A percentile compares a stretch with the other conserved stretches of the same genome.
These are phyloP conservation scores for Sebastes fasciatus DNA, from an alignment of 2,113 vertebrate species.

Conservation along the genomic window DNA sequence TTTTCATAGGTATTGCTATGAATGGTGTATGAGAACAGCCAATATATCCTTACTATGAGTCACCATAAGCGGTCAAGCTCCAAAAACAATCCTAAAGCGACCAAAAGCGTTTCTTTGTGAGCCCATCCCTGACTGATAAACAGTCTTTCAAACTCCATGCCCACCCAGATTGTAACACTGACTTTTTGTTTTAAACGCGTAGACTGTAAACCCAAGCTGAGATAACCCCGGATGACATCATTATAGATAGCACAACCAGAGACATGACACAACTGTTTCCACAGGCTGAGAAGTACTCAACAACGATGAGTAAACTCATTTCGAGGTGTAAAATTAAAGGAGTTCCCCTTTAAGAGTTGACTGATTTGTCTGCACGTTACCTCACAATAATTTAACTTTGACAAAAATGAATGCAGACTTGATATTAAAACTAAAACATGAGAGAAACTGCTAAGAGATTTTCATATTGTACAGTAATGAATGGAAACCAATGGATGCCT, in stretches of 20 bases:
- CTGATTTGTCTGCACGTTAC: not conserved
- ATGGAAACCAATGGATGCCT: not conserved
- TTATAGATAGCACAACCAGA: not conserved
- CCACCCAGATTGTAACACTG: not conserved
- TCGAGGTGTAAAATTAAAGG: not conserved
- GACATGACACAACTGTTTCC: slow-evolving; percentile 9
- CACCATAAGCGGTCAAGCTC: not conserved
- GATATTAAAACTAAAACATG: not conserved
- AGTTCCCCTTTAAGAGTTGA: not conserved
- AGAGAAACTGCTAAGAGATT: not conserved
- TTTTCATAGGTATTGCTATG: too few species aligned
- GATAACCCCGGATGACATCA: slow-evolving; percentile 20
- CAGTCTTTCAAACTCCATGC: not conserved
- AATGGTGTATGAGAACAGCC: too few species aligned
- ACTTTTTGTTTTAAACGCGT: slow-evolving; percentile 1
- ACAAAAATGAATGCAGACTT: not conserved
- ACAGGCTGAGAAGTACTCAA: not conserved
- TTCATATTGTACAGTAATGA: not conserved
- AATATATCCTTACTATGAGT: not conserved
- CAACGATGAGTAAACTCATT: not conserved
- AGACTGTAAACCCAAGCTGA: not conserved
- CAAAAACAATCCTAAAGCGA: not conserved
- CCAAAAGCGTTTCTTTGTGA: not conserved
- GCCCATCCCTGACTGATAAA: not conserved
- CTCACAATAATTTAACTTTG: not conserved